Conservation (phyloP, 2,888 invertebrate genomes). For the Cheilosia urbana region DNA sequence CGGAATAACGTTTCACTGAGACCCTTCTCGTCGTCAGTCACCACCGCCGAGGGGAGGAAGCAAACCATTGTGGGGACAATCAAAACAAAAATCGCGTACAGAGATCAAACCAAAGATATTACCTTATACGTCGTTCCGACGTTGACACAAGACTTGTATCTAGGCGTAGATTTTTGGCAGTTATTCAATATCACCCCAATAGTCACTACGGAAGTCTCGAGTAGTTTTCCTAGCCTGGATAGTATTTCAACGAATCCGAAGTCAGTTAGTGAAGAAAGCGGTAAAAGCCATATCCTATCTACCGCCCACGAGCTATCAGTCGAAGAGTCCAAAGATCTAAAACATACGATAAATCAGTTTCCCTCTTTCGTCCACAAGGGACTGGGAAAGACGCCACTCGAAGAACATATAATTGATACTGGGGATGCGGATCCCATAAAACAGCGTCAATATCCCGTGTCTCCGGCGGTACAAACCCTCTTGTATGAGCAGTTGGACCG, state of each 20-base stretch:
- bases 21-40: neutral
- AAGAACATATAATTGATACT: conserved; percentile 6
- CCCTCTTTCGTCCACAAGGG: conserved; percentile 5
- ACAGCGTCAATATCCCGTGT: too few relatives aligned
- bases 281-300: too few relatives aligned
- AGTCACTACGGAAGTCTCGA: neutral
- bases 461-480: too few relatives aligned
- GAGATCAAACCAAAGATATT: neutral
- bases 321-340: too few relatives aligned
- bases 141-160: neutral
- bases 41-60: neutral
- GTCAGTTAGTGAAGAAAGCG: too few relatives aligned
- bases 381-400: neutral
- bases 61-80: neutral
- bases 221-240: too few relatives aligned
- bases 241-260: too few relatives aligned
- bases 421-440: too few relatives aligned
- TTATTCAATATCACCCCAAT: neutral
- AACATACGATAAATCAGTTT: too few relatives aligned
- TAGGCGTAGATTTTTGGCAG: neutral
- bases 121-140: neutral
- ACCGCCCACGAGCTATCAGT: neutral
- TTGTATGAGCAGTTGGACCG: too few relatives aligned
- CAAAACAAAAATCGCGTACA: neutral
- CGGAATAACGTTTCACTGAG: too few relatives aligned